A percentile compares a stretch with the other conserved stretches of the same genome.
These are phyloP conservation scores for Mobula hypostoma DNA, from an alignment of 2,113 vertebrate genomes.

Conservation along the genomic window DNA sequence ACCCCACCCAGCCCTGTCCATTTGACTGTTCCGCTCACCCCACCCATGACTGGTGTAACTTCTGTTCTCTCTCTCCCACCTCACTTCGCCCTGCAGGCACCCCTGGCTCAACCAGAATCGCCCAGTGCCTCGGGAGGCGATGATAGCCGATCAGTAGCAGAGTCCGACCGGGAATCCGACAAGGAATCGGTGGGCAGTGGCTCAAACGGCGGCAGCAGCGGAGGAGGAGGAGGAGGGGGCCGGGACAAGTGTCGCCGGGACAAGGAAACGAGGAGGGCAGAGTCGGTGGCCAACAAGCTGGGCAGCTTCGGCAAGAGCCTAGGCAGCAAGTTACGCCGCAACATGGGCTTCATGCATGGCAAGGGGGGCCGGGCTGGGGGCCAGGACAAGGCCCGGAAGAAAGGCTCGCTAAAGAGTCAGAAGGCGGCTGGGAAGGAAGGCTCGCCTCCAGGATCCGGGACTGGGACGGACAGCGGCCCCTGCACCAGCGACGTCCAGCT, in stretches of 20 bases:
- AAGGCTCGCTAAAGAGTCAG: slow-evolving; percentile 66
- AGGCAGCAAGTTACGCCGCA: slow-evolving; percentile 90
- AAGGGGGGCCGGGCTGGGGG: slow-evolving; percentile 60
- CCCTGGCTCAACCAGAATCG: slow-evolving; percentile 88
- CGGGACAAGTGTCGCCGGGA: slow-evolving; percentile 59
- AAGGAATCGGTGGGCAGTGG: slow-evolving; percentile 94
- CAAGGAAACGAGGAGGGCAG: slow-evolving; percentile 77
- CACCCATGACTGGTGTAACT: too few species aligned
- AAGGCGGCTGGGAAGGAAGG: slow-evolving; percentile 72
- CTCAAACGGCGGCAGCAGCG: slow-evolving; percentile 64
- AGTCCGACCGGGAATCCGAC: slow-evolving; percentile 82
- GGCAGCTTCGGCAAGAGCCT: slow-evolving; percentile 92
- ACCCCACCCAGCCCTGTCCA: too few species aligned
- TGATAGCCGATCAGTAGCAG: slow-evolving; percentile 72
- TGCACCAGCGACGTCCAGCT: slow-evolving; percentile 75
- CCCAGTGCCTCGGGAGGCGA: slow-evolving; percentile 83
- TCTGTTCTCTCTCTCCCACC: too few species aligned
- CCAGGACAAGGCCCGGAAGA: slow-evolving; percentile 77
- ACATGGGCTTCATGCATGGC: slow-evolving; percentile 87
- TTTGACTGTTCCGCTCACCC: too few species aligned
- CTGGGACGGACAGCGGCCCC: slow-evolving; percentile 48
- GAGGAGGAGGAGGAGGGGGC: slow-evolving; percentile 49
- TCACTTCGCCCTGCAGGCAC: slow-evolving; percentile 57
- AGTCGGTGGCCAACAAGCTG: slow-evolving; percentile 91
- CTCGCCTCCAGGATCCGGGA: neutral